phyloP scores from a whole-genome alignment of 2,888 invertebrate genomes.

The Tetropium fuscum region DNA sequence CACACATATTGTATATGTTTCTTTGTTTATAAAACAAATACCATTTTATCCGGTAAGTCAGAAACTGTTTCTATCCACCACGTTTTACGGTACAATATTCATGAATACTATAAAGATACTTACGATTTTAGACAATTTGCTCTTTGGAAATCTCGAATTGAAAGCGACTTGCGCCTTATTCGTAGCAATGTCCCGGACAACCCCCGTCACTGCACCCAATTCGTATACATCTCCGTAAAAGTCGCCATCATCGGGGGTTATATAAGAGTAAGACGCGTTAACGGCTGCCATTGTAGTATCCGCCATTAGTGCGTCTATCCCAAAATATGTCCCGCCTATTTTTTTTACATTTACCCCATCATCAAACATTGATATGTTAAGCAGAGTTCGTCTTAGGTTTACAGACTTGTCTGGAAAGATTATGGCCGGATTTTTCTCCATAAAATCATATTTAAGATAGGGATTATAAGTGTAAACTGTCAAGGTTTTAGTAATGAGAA shows the following conservation, averaged over 20 bases:
- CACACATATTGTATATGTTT: too few species aligned
- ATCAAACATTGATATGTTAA: slow-evolving; percentile 9
- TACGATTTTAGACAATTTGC: background rate
- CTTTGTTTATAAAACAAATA: too few species aligned
- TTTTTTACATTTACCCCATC: background rate
- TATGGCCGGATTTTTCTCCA: background rate
- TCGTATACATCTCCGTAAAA: too few species aligned
- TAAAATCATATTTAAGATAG: background rate
- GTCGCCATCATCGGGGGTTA: background rate
- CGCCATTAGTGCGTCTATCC: background rate
- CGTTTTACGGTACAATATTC: too few species aligned
- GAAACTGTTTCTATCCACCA: too few species aligned
- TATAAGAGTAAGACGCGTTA: background rate
- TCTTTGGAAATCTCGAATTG: slow-evolving; percentile 1
- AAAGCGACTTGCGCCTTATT: background rate
- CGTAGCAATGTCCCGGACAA: background rate
- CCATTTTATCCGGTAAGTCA: too few species aligned
- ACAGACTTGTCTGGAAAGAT: slow-evolving; percentile 7
- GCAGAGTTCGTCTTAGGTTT: background rate
- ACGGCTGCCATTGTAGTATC: background rate
- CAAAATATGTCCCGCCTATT: background rate
- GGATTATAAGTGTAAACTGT: slow-evolving; percentile 12
- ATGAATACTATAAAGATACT: background rate
- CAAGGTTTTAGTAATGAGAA: background rate
- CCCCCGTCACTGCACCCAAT: background rate